These are phyloP conservation scores for Oxyteleia sp. DNA, from an alignment of 2,888 invertebrate genomes.

Conservation along the genomic window DNA sequence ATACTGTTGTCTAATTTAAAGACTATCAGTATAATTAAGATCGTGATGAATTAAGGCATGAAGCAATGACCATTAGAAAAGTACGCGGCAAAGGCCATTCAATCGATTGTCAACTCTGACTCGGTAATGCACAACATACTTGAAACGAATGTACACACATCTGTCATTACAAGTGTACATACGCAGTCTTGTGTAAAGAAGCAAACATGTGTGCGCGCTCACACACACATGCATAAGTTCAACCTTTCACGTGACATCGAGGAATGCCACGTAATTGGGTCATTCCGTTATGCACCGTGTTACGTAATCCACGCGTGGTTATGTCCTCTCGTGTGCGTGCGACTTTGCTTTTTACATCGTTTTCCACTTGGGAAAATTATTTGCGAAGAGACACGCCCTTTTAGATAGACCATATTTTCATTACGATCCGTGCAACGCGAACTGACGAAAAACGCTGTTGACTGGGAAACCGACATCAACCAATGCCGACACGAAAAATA, in stretches of 20 bases:
- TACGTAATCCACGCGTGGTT: constrained; percentile 49
- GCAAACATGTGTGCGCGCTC: not conserved
- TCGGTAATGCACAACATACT: constrained; percentile 46
- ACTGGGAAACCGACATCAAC: constrained; percentile 1
- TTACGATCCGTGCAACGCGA: constrained; percentile 27
- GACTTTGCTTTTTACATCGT: constrained; percentile 58
- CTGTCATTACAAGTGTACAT: constrained; percentile 47
- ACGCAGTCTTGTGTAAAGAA: constrained; percentile 48
- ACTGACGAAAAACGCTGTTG: constrained; percentile 5
- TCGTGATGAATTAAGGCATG: constrained; percentile 13
- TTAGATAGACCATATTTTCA: constrained; percentile 54
- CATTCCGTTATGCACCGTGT: constrained; percentile 65
- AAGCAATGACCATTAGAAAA: constrained; percentile 28
- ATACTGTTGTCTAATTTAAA: no score
- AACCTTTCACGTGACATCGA: constrained; percentile 63
- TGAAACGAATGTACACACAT: constrained; percentile 31
- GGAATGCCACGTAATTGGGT: constrained; percentile 65
- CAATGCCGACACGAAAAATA: not conserved
- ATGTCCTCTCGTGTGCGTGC: constrained; percentile 24
- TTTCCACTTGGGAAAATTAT: constrained; percentile 65
- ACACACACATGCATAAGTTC: constrained; percentile 3
- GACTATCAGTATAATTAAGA: not conserved
- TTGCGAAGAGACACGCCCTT: constrained; percentile 58
- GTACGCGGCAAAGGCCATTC: constrained; percentile 20
- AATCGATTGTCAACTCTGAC: constrained; percentile 59